Evolutionary conservation across 2,797 vertebrate species (phyloP), one percentile per base, ranked within the genome.

Genomic region (Melanotaenia boesemani): DNA sequence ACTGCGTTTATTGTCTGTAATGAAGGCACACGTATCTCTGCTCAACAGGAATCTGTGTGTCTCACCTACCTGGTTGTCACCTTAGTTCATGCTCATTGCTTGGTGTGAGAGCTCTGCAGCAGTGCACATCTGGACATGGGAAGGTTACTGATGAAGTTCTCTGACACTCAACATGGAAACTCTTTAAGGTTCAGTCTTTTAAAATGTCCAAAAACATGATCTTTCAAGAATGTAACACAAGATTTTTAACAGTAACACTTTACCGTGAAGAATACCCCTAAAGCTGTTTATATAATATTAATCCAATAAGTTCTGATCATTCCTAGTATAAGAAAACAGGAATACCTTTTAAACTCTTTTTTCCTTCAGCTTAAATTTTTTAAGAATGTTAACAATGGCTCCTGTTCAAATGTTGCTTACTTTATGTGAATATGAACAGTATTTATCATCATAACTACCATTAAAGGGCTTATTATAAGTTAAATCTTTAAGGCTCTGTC

Each of bases 1-100:
- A 76, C 80, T 69, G 67, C 85, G 82, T 91, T 91, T 90, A 81
- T 83, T 85, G 80, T 22, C 22, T 63, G 52, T 48, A 61, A 56
- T 77, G 66, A 59, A 86, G 64, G 67, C 48, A 66, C 34, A 67
- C 64, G 81, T 34, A 3, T 62, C 78, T 86, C 67, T 63, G 20
- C 83, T 80, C 56, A 68, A 80, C 66, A 48, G 67, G 73, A 63
- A 44, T 50, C 69, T 68, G 20, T 50, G 64, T 76, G 76, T 77
- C 48, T 83, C 60, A 34, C 70, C 66, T 76, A 80, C 75, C 86
- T 81, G 72, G 30, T 20, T 39, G 26, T 55, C 20, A 28, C 0
- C 52, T 34, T 30, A 55, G 62, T 58, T 36, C 16, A 16, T n/a
- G 55, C 68, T 65, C 44, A 7, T 44, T n/a, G 50, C n/a, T 62